Evolutionary conservation across 1,140 invertebrate genomes (phyloP), one percentile per base, ranked within the genome.

Genomic region (Drosophila ficusphila): DNA sequence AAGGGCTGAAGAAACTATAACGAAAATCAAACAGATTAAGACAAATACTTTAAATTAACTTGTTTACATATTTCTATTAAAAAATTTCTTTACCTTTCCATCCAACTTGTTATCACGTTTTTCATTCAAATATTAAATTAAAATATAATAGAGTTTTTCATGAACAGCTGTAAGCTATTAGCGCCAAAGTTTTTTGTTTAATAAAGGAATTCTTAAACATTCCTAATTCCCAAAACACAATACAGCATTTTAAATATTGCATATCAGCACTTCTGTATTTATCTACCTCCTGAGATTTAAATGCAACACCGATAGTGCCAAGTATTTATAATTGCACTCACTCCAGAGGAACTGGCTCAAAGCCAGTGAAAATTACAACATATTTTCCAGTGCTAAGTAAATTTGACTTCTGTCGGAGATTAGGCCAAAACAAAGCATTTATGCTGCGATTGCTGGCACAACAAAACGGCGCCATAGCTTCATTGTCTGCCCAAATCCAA

Each of bases 381-480:
- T 81, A 86, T 88, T 86, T 75, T 65, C 25, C 48, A 76, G 62
- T 65, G 77, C 47, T 39, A 69, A 60, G 65, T 77, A 81, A 85
- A 81, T 86, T 61, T 78, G 82, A 88, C 82, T 88, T 82, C 82
- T 88, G 78, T 78, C 77, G 82, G 71, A 78, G 82, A 86, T 86
- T 88, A 88, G 73, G 53, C 56, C 58, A 88, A 88, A 85, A 81
- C 81, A 85, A 85, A 88, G 82, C 81, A 76, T 83, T 83, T 79
- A 65, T 29, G 60, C 52, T 60, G 31, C 60, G 62, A 85, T 78
- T 74, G 76, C 71, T 83, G 74, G 79, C 76, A 85, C 61, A 85
- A 88, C 77, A 86, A 78, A 88, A 61, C 69, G 69, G 71, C 48
- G 51, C 62, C 68, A 81, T 82, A 88, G 76, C 86, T 88, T 75